Base-by-base conservation (phyloP, 1,140 invertebrate species). In the Drosophila subpulchrella region DNA sequence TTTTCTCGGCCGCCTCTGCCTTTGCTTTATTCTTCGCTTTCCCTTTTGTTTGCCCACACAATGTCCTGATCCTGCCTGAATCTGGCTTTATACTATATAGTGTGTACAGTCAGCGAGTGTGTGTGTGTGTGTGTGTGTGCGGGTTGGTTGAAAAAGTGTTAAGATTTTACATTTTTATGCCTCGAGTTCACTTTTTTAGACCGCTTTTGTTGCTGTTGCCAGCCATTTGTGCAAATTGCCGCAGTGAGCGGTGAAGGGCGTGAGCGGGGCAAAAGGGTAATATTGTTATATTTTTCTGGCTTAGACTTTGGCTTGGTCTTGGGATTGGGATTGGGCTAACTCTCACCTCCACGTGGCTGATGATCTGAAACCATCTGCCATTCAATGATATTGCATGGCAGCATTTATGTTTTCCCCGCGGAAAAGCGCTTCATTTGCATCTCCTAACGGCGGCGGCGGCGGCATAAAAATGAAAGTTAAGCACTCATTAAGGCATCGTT, bases 171-270 rank as follows among this genome's bases (percentile, higher is more conserved):
- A 77, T 88, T 88, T 81, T 82, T 78, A 72, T 86, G 78, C 82
- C 82, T 42, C 48, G 58, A 60, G 60, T 57, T 75, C 47, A 55
- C 48, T 57, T 74, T 75, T 71, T 56, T 46, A 61, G 56, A 2
- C 42, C 53, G 54, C 62, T 56, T 85, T 85, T 77, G 81, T 86
- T 81, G 70, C 47, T 66, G 74, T 34, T 77, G 60, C 65, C 83
- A 86, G 83, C 83, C 83, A 86, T 86, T 88, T 86, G 75, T 83
- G 76, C 72, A 86, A 88, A 86, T 83, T 88, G 83, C 75, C 67
- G 74, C 79, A 79, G 79, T 70, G 60, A 66, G 59, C 55, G 51
- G 58, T 46, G 17, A 30, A 62, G 20, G 20, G 20, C 20, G 20
- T 1, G 2, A 2, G 20, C 20, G 20, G 20, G 61, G 46, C 20